Percentiles rank a stretch among this genome's conserved stretches.
Conservation (phyloP, 64 coral and sea anemone species). For the Actinia tenebrosa region DNA sequence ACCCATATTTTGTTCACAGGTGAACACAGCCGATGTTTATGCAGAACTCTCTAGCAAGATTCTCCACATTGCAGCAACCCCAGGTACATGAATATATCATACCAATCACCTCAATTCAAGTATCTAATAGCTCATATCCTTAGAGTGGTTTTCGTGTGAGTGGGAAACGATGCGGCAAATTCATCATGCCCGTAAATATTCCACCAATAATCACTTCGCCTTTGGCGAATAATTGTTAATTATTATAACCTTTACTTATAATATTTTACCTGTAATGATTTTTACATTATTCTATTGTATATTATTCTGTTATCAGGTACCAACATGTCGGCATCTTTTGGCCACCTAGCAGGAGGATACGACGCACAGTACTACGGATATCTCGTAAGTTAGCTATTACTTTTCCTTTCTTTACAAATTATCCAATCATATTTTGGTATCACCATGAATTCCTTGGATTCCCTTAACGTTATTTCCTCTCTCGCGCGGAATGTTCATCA, state of each 20-base stretch:
- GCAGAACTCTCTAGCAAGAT: constrained; percentile 67
- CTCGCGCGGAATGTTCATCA: background rate
- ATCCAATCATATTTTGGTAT: background rate
- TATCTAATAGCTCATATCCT: too few species aligned
- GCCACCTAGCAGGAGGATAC: constrained; percentile 90
- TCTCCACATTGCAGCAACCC: constrained; percentile 66
- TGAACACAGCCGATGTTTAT: constrained; percentile 79
- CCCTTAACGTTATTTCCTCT: background rate
- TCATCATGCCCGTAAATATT: background rate
- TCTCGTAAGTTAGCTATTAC: constrained; percentile 40
- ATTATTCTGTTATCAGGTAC: constrained; percentile 49
- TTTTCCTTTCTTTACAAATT: background rate
- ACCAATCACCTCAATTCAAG: too few species aligned
- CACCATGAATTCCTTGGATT: too few species aligned
- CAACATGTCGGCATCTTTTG: constrained; percentile 89
- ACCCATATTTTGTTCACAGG: background rate
- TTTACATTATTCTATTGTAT: background rate
- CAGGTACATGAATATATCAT: constrained; percentile 41
- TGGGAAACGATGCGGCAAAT: too few species aligned
- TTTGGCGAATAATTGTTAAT: too few species aligned
- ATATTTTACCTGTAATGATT: background rate
- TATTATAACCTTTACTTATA: too few species aligned
- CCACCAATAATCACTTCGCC: background rate
- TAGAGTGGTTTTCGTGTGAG: too few species aligned
- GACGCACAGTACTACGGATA: constrained; percentile 98